Evolutionary conservation across 2,888 invertebrate genomes (phyloP), one percentile per base, ranked within the genome.

Genomic region (Papilio demoleus): DNA sequence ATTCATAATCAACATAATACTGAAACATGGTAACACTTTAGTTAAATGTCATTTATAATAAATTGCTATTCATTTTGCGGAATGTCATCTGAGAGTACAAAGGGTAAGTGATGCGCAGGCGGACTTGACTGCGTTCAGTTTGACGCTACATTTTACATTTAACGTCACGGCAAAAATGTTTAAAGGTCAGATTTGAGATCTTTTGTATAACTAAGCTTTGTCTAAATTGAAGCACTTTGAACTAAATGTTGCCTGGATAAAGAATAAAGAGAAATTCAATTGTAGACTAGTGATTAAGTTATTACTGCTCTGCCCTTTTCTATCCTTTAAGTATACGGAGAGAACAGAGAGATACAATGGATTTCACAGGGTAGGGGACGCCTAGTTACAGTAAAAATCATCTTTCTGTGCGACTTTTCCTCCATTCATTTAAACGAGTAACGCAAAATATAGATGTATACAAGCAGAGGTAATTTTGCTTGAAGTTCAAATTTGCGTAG

Each of bases 111-210:
- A 68, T 59, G 63, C 60, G 42, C 27, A 67, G 42, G 61, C 27
- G 40, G 42, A 40, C 53, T 53, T 34, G 53, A 53, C 67, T 66
- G 22, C 40, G 22, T 45, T 6, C 42, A 31, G 50, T 47, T 60
- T 53, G 31, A 65, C 27, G 31, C 19, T 58, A 56, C 62, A 24
- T 40, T 22, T 53, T 38, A 38, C 38, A 34, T 38, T 38, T 40
- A 61, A 67, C 31, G 27, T 66, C 38, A 67, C 31, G 14, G 60
- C 31, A n/a, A 61, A 67, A 61, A 61, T 61, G 31, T 61, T 67
- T 42, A 67, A 67, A 67, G 67, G 67, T 67, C 61, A 67, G 17
- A 40, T 50, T 58, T 42, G 42, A 34, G 11, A 42, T 45, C 65
- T 65, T 65, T 65, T 58, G 22, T 58, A 45, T 9, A 42, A 65